A percentile compares a stretch with the other conserved stretches of the same genome.
These are phyloP conservation scores for Melanerpes formicivorus DNA, from an alignment of 2,113 vertebrate genomes.

Conservation along the genomic window DNA sequence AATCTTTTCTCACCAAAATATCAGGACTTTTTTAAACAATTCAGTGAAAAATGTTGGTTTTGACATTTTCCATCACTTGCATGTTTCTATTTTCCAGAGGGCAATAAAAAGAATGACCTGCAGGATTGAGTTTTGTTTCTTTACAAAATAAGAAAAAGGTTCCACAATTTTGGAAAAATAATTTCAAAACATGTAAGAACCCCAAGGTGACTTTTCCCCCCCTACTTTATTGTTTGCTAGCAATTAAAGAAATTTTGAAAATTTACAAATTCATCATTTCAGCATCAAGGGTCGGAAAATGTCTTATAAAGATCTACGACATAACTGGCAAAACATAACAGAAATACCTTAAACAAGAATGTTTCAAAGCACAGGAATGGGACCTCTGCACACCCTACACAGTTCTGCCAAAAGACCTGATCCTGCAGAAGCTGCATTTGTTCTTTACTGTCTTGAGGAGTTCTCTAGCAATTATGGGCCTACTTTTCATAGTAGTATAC, in stretches of 20 bases:
- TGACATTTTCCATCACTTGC: constrained; percentile 38
- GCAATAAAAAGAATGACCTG: constrained; percentile 48
- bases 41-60: constrained; percentile 8
- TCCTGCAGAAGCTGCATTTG: neutral
- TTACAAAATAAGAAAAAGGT: neutral
- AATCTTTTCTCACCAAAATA: constrained; percentile 13
- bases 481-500: neutral
- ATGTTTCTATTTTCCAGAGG: constrained; percentile 37
- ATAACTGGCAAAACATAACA: neutral
- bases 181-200: neutral
- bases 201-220: neutral
- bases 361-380: neutral
- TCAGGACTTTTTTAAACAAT: constrained; percentile 18
- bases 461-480: neutral
- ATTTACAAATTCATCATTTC: neutral
- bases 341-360: neutral
- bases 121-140: constrained; percentile 29
- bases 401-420: neutral
- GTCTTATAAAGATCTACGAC: neutral
- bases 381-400: neutral
- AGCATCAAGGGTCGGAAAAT: neutral
- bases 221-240: neutral
- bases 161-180: neutral
- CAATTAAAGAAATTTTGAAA: neutral
- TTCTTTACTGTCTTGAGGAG: neutral